Percentiles rank a stretch among this genome's conserved stretches.
Evolutionary conservation across 2,797 vertebrate species (phyloP).

Genomic region (Myotis planiceps): DNA sequence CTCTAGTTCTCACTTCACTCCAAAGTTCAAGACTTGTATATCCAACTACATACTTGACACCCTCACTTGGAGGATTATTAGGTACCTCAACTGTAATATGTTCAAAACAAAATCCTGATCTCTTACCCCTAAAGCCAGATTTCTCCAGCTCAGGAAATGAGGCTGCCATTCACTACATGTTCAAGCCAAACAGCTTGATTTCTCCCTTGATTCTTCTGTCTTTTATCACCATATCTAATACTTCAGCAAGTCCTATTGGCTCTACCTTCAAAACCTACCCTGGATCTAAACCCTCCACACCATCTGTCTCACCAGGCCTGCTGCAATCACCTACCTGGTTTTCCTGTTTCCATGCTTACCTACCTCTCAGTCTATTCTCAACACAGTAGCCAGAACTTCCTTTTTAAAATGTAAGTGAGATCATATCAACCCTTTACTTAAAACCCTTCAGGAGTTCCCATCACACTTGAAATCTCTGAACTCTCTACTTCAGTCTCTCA

Average conservation of each 20-base stretch:
- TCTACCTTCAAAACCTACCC: background rate
- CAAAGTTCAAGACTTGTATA: background rate
- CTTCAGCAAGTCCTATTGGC: background rate
- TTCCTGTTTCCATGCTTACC: background rate
- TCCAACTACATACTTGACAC: background rate
- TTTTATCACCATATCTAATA: background rate
- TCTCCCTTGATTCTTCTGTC: background rate
- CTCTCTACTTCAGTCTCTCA: background rate
- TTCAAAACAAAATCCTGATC: background rate
- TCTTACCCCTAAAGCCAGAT: background rate
- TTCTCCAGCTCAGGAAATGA: background rate
- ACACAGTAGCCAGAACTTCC: background rate
- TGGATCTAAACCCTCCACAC: background rate
- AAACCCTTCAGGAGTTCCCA: background rate
- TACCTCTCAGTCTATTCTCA: background rate
- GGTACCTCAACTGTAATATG: background rate
- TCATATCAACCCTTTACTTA: background rate
- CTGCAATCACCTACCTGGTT: background rate
- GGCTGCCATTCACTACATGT: background rate
- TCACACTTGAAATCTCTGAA: conserved; percentile 28
- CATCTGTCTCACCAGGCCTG: background rate
- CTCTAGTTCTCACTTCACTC: background rate
- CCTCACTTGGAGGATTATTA: background rate
- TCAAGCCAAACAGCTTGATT: background rate
- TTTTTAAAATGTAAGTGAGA: background rate